Evolutionary conservation across 1,140 invertebrate genomes (phyloP), one percentile per base, ranked within the genome.

Genomic region (Copidosoma floridanum): DNA sequence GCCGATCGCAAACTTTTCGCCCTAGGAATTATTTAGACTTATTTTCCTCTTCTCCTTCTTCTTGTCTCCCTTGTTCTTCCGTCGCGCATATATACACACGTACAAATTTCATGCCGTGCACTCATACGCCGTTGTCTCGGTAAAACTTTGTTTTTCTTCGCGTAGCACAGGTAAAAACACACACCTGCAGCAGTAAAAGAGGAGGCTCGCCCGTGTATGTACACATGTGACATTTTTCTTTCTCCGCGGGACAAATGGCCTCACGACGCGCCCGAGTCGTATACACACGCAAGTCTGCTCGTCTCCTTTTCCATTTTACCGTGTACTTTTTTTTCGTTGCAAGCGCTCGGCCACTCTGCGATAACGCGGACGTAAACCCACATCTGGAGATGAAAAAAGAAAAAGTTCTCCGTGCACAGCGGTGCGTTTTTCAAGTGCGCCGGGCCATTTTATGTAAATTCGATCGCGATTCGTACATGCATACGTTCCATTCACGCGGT

Each of bases 401-500:
- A 50, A 57, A 29, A 32, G 37, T 48, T 16, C 11, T 1, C 27
- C 32, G 14, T 11, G 1, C 50, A 41, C 50, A 10, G n/a, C 23
- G 12, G 6, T 44, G 24, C 23, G n/a, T 7, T 26, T 21, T 32
- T 41, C 37, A 8, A 21, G 21, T 16, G n/a, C 27, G 10, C 14
- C 10, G 6, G 20, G 2, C 8, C 26, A 46, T 59, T 59, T 18
- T 59, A 26, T 52, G 38, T 51, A 21, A 32, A 52, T 59, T 59
- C 48, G 52, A 59, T 52, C 27, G 40, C 40, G 21, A 32, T 52
- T 52, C 27, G n/a, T n/a, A n/a, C n/a, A n/a, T n/a, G n/a, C n/a
- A n/a, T n/a, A n/a, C n/a, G n/a, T n/a, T n/a, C n/a, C n/a, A n/a
- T n/a, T n/a, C n/a, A n/a, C n/a, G n/a, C n/a, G n/a, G n/a, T n/a